phyloP scores from a whole-genome alignment of 2,113 vertebrate genomes.

The Sula dactylatra region DNA sequence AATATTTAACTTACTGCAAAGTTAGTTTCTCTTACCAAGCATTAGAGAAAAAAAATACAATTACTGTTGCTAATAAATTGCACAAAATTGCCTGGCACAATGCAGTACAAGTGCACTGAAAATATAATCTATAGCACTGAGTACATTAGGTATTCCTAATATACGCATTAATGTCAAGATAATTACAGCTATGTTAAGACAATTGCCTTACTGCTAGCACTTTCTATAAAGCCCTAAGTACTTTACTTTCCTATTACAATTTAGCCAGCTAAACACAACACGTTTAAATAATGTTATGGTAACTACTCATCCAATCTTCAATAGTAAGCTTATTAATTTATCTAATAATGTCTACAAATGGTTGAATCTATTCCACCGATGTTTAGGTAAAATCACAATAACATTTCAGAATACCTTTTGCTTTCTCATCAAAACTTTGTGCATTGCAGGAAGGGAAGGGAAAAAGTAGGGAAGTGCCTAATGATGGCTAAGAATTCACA shows the following conservation, averaged over 20 bases:
- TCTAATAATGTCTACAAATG: not conserved
- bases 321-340: not conserved
- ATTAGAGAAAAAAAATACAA: not conserved
- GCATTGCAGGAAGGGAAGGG: not conserved
- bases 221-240: not conserved
- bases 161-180: not conserved
- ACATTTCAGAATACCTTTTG: not conserved
- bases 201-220: not conserved
- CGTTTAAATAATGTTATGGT: not conserved
- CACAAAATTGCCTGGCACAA: not conserved
- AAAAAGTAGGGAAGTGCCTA: not conserved
- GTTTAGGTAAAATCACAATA: not conserved
- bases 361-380: not conserved
- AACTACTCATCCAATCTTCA: not conserved
- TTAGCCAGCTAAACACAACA: not conserved
- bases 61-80: not conserved
- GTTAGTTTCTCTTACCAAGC: not conserved
- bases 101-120: not conserved
- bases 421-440: not conserved
- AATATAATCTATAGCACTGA: not conserved
- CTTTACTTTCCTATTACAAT: not conserved
- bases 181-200: conserved; percentile 5
- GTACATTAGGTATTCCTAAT: not conserved
- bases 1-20: not conserved
- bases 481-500: not conserved